Evolutionary conservation across 2,113 vertebrate species (phyloP), one percentile per base, ranked within the genome.

Genomic region (Balaenoptera acutorostrata): DNA sequence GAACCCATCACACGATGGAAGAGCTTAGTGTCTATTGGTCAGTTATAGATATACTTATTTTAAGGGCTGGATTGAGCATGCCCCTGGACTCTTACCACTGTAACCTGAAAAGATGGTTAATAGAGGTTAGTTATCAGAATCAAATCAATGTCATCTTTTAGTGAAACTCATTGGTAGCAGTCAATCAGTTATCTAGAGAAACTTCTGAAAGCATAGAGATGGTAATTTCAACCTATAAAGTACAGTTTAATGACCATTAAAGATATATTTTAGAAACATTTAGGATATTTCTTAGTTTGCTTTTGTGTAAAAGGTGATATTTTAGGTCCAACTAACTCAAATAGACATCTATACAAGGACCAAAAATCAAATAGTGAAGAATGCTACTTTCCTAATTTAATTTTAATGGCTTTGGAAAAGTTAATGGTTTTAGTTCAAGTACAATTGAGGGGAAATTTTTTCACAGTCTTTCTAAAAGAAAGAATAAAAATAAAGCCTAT

Each of bases 401-500:
- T 91, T 94, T 85, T 77, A 41, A 86, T 68, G 74, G 21, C 68
- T 57, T 68, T 69, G 23, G 8, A 64, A 68, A 91, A 80, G 27
- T 27, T 68, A 29, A 88, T 77, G 5, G 6, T 33, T 86, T 92
- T 31, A 57, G 12, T 66, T 87, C 59, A 84, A 90, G 2, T 52
- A 63, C 63, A 57, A 44, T n/a, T 36, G 14, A 93, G 52, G 41
- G n/a, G 13, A n/a, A 46, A 23, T 25, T 5, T 75, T 57, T 81
- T 78, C 7, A 78, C 33, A 94, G 77, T 88, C 4, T n/a, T 93
- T 88, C 33, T 39, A 64, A 92, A 57, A 33, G 46, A 90, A 85
- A 63, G 13, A 59, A 84, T 88, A 80, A 92, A 82, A 61, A 69
- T 82, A 95, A 97, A 94, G 4, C 39, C 93, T 75, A 87, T 94